Percentiles rank a stretch among this genome's conserved stretches.
phyloP scores from a whole-genome alignment of 2,113 vertebrate genomes.

The Monopterus albus region DNA sequence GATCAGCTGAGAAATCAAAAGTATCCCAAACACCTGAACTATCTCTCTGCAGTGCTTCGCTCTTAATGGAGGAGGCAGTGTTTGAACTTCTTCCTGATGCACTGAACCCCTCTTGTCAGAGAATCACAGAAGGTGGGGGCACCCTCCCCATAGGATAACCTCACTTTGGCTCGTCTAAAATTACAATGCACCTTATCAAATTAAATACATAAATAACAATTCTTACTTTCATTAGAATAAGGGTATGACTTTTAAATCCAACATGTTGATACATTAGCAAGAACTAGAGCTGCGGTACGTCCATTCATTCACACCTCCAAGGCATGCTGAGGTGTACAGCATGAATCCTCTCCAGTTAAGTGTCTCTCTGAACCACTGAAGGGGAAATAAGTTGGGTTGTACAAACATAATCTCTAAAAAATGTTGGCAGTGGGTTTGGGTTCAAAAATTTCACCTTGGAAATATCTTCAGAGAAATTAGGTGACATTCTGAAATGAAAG shows the following conservation, averaged over 20 bases:
- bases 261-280: not conserved
- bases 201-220: not conserved
- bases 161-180: constrained; percentile 4
- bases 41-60: not conserved
- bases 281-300: constrained; percentile 26
- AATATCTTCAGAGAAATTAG: constrained; percentile 27
- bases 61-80: not conserved
- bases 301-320: constrained; percentile 20
- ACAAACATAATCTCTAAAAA: constrained; percentile 34
- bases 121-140: not conserved
- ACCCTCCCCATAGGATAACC: not conserved
- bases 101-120: not conserved
- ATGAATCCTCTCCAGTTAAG: constrained; percentile 2
- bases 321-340: constrained; percentile 30
- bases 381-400: not conserved
- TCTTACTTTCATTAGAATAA: not conserved
- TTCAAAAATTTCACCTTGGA: constrained; percentile 51
- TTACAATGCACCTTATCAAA: not conserved
- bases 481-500: constrained; percentile 41
- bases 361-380: constrained; percentile 21
- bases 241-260: constrained; percentile 8
- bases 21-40: not conserved
- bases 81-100: not conserved
- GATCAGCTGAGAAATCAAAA: constrained; percentile 26
- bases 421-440: constrained; percentile 70